Conservation (phyloP, 2,888 invertebrate species). For the Tipula unca region DNA sequence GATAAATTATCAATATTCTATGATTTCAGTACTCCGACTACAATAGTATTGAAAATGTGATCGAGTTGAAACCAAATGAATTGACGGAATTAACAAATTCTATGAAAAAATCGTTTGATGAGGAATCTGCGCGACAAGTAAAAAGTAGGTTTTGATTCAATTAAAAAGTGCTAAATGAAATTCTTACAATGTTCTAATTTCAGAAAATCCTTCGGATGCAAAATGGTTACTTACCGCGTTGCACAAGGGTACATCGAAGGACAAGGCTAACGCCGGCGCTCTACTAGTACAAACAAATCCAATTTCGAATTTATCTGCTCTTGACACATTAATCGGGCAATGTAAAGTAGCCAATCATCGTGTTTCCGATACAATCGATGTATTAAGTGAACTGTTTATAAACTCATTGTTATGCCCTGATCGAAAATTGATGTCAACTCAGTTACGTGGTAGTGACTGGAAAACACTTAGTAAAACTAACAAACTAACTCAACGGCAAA, state of each 20-base stretch:
- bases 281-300: constrained; percentile 41
- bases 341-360: constrained; percentile 40
- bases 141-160: constrained; percentile 31
- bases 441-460: constrained; percentile 39
- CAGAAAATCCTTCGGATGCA: constrained; percentile 39
- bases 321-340: constrained; percentile 35
- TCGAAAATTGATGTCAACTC: constrained; percentile 36
- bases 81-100: constrained; percentile 35
- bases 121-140: constrained; percentile 31
- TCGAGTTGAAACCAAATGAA: constrained; percentile 39
- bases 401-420: constrained; percentile 37
- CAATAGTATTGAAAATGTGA: constrained; percentile 33
- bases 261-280: constrained; percentile 41
- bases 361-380: constrained; percentile 35
- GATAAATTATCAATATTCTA: not conserved
- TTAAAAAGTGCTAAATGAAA: constrained; percentile 10
- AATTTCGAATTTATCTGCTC: constrained; percentile 36
- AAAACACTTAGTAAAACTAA: constrained; percentile 34
- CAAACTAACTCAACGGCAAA: constrained; percentile 47
- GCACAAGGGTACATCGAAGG: constrained; percentile 41
- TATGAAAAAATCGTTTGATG: constrained; percentile 36
- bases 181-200: not conserved
- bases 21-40: constrained; percentile 33
- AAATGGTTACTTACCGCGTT: constrained; percentile 41
- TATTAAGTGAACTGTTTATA: constrained; percentile 37